Evolutionary conservation across 2,888 invertebrate species (phyloP).

Genomic region (Steinernema scapterisci): DNA sequence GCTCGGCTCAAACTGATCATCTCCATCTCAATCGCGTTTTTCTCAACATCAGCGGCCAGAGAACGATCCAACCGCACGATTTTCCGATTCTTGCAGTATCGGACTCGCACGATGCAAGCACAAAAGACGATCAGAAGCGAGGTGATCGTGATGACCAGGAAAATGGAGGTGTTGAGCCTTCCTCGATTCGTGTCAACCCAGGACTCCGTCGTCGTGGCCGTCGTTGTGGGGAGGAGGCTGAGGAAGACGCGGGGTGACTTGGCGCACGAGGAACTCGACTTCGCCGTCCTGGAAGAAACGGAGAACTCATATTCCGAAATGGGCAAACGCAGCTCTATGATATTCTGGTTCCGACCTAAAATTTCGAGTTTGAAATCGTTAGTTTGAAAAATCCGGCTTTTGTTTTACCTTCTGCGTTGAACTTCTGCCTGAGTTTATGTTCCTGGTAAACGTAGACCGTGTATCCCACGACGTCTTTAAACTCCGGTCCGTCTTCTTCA

Average conservation of each 20-base stretch:
- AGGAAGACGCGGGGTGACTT: background rate
- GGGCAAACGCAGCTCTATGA: too few relatives aligned
- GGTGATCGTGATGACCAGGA: background rate
- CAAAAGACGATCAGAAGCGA: background rate
- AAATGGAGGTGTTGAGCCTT: background rate
- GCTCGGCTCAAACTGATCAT: background rate
- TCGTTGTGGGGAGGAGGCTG: too few relatives aligned
- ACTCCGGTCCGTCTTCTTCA: background rate
- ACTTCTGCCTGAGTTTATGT: background rate
- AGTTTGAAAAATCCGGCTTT: too few relatives aligned
- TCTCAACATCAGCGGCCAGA: background rate
- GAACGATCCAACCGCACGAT: background rate
- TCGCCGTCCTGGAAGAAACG: background rate
- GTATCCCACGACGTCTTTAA: constrained; percentile 26
- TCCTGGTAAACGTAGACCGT: constrained; percentile 11
- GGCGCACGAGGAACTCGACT: background rate
- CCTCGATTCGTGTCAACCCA: background rate
- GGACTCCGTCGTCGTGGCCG: background rate
- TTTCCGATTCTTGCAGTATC: constrained; percentile 1
- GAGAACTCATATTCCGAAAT: background rate
- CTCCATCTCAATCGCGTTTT: constrained; percentile 6
- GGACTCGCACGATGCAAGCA: too few relatives aligned
- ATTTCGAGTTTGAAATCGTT: too few relatives aligned
- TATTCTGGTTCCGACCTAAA: background rate
- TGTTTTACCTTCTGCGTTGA: too few relatives aligned